Evolutionary conservation across 2,797 vertebrate genomes (phyloP), one percentile per base, ranked within the genome.

Genomic region (Psittacula echo): DNA sequence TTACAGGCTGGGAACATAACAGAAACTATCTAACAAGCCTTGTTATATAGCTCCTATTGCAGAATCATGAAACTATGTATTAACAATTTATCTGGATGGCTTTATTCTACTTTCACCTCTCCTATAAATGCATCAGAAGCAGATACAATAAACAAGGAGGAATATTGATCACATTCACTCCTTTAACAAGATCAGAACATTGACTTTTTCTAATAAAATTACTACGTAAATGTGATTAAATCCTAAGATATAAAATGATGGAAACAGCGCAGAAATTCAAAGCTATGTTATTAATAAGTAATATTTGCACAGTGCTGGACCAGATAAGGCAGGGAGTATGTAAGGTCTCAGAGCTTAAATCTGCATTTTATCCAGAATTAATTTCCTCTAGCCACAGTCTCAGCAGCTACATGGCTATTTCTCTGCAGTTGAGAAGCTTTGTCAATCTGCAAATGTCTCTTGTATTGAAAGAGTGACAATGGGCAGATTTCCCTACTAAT

Each of bases 361-460:
- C 64, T 88, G 80, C 56, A 54, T 91, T 97, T 96, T 89, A 87
- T 77, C 64, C 7, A 9, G 94, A 93, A 90, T 65, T 93, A 74
- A 97, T 97, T 97, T 97, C 85, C 78, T 96, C 81, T 95, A 71
- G 73, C 89, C 86, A 44, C 53, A 67, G 48, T 34, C 29, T 91
- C 84, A 76, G 50, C 71, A 75, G 2, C 7, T 66, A 37, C 51
- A 32, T 21, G 4, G 68, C 47, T 29, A 67, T 78, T 94, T 78
- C 81, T 89, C 45, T 45, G 13, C 51, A 74, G 22, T 3, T 78
- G 60, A 73, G 72, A 84, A 32, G 78, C 18, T 91, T 93, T 85
- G 76, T 48, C 58, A 84, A 47, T 11, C 34, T 85, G 53, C 30
- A 77, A 85, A 78, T 41, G 32, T 30, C 67, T 92, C 74, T 85